These are phyloP conservation scores for Turritopsis rubra DNA, from an alignment of 30 jellyfish, hydroid and myxozoan species.

Conservation along the genomic window DNA sequence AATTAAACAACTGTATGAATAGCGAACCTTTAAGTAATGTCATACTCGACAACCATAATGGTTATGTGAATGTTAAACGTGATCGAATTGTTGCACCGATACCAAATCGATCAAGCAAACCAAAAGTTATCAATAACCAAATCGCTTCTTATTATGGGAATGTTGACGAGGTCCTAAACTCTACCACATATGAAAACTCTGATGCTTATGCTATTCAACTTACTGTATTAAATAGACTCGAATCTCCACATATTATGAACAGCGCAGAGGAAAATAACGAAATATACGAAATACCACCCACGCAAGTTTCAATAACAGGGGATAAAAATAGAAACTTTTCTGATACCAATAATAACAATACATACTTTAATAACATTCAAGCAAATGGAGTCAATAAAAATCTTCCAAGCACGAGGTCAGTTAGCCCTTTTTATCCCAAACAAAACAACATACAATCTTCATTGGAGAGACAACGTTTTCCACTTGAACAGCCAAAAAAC, in stretches of 20 bases:
- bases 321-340: neutral
- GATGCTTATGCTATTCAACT: no score
- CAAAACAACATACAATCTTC: neutral
- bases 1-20: no score
- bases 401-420: neutral
- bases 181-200: neutral
- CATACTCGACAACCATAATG: neutral
- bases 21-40: no score
- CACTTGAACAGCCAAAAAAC: no score
- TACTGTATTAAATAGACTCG: no score
- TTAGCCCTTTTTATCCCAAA: neutral
- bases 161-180: neutral
- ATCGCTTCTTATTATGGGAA: neutral
- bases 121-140: neutral
- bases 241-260: neutral
- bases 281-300: neutral
- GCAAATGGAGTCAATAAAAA: neutral
- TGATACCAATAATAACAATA: neutral
- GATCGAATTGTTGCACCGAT: neutral
- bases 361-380: neutral
- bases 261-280: neutral
- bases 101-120: neutral
- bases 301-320: neutral
- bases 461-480: no score
- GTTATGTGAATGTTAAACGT: neutral